Evolutionary conservation across 2,797 vertebrate genomes (phyloP).

Genomic region (Xenopus petersii): DNA sequence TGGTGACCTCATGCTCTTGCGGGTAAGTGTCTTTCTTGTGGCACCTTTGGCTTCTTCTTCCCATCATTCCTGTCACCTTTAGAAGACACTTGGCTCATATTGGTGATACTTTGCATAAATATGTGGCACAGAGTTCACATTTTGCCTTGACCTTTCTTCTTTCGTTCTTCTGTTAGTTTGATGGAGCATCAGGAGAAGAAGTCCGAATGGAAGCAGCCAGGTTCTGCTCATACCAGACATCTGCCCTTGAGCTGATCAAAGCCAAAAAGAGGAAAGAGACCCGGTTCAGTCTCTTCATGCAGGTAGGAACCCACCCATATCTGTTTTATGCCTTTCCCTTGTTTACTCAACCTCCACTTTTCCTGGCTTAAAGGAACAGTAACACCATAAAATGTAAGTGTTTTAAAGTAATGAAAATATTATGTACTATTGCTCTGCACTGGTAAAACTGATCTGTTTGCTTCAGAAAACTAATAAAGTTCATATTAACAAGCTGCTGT

Average conservation of each 20-base stretch:
- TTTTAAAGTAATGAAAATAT: too few relatives aligned
- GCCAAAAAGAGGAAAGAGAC: slow-evolving; percentile 88
- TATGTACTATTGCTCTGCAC: too few relatives aligned
- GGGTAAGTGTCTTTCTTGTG: slow-evolving; percentile 63
- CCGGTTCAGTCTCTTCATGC: slow-evolving; percentile 85
- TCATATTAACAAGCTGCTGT: too few relatives aligned
- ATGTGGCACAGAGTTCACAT: background rate
- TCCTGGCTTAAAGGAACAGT: too few relatives aligned
- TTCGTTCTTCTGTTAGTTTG: slow-evolving; percentile 68
- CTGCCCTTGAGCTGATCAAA: slow-evolving; percentile 87
- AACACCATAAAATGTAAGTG: too few relatives aligned
- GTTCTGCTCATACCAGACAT: slow-evolving; percentile 84
- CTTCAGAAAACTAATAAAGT: too few relatives aligned
- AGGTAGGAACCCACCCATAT: slow-evolving; percentile 62
- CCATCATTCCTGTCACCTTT: too few relatives aligned
- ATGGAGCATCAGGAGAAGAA: slow-evolving; percentile 77
- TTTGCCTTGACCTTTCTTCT: background rate
- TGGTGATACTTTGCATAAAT: background rate
- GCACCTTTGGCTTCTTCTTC: too few relatives aligned
- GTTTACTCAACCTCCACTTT: too few relatives aligned
- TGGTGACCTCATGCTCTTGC: slow-evolving; percentile 83
- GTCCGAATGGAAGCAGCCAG: slow-evolving; percentile 82
- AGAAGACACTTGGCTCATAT: too few relatives aligned
- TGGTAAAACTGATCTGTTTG: too few relatives aligned
- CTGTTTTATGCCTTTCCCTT: background rate